These are phyloP conservation scores for Cylindroiulus punctatus DNA, from an alignment of 2,888 invertebrate species.

Conservation along the genomic window DNA sequence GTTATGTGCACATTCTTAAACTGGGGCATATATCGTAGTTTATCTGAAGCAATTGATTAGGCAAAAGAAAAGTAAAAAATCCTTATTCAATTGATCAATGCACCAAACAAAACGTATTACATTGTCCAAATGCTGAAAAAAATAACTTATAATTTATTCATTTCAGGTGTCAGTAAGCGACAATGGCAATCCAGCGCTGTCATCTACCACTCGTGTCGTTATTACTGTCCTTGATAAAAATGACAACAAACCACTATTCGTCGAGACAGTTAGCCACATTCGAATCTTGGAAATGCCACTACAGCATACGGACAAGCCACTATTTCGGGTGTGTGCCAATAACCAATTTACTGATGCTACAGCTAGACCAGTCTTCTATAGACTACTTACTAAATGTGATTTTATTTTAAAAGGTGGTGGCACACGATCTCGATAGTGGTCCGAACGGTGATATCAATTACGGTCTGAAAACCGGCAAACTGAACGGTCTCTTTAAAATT, in stretches of 20 bases:
- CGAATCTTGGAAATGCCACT: slow-evolving; percentile 72
- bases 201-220: slow-evolving; percentile 64
- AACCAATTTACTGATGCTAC: neutral
- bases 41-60: no score
- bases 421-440: slow-evolving; percentile 85
- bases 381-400: neutral
- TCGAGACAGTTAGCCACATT: slow-evolving; percentile 64
- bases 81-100: no score
- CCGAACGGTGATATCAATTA: slow-evolving; percentile 83
- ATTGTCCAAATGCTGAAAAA: no score
- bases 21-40: no score
- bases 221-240: slow-evolving; percentile 61
- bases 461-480: slow-evolving; percentile 78
- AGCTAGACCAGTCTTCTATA: neutral
- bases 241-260: slow-evolving; percentile 57
- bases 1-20: no score
- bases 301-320: slow-evolving; percentile 59
- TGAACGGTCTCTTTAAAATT: slow-evolving; percentile 83
- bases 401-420: slow-evolving; percentile 71
- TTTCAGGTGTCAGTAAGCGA: slow-evolving; percentile 66
- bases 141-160: no score
- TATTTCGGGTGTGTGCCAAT: slow-evolving; percentile 60
- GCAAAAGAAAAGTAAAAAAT: no score
- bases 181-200: slow-evolving; percentile 64
- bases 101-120: no score